Evolutionary conservation across 2,113 vertebrate genomes (phyloP), one percentile per base, ranked within the genome.

Genomic region (Nycticryphes semicollaris): DNA sequence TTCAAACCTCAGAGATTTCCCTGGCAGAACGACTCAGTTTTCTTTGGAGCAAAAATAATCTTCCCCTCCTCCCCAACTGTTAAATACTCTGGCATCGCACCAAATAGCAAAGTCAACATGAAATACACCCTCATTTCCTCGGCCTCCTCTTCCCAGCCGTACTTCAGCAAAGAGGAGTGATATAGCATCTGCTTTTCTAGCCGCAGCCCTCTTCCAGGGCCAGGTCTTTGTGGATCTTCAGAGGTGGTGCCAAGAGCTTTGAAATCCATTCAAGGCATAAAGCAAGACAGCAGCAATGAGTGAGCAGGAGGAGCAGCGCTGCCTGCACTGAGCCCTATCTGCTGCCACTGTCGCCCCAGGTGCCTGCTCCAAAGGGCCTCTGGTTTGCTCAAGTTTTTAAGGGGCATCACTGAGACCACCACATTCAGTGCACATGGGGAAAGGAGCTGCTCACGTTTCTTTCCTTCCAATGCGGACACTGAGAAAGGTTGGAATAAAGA

Each of bases 61-160:
- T 77, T 66, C 63, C 76, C 78, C n/a, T 95, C 86, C 85, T 92
- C 72, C 91, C 50, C 20, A 18, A 8, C 60, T 47, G 24, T 39
- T 1, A 12, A 94, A 74, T 73, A 15, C 60, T 90, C 76, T 95
- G 94, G 96, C 85, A 84, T 57, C 0, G 0, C 39, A 87, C 90
- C 95, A 90, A 90, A 67, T 41, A 54, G 37, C 69, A 47, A 95
- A 93, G 88, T 89, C 88, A 83, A 89, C 75, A 85, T 91, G 90
- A 95, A 94, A 96, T 89, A 87, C 70, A 85, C 82, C 70, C 88
- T 82, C 28, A 18, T 95, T 96, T 90, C 87, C 88, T 78, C 85
- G 88, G 84, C 83, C 66, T 89, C 63, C 70, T 43, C 86, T 87
- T 92, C 88, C 62, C 80, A 78, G 77, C 80, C 59, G 0, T 93